Conservation (phyloP, 1,140 invertebrate genomes). For the Microplitis mediator region DNA sequence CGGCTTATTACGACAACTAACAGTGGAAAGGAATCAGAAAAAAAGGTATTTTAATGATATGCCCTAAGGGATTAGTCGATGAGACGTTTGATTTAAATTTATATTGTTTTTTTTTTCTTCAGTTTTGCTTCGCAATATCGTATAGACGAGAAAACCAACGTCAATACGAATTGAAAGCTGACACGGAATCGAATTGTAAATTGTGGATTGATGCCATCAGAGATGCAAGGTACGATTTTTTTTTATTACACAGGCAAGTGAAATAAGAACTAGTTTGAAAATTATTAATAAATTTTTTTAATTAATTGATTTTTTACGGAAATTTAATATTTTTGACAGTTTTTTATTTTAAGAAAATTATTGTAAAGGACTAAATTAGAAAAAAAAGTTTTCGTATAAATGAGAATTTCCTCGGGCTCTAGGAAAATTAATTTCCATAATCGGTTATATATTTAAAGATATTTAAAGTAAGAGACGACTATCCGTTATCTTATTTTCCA, state of each 20-base stretch:
- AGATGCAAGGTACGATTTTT: conserved; percentile 74
- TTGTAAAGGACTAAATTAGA: too few species aligned
- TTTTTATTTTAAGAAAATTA: too few species aligned
- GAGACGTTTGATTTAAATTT: neutral
- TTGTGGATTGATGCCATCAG: conserved; percentile 89
- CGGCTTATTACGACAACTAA: conserved; percentile 65
- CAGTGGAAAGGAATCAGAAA: conserved; percentile 64
- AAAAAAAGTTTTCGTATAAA: too few species aligned
- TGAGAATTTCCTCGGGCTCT: too few species aligned
- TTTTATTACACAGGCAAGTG: neutral
- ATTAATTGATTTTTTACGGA: too few species aligned
- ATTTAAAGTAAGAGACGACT: too few species aligned
- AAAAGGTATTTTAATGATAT: conserved; percentile 59
- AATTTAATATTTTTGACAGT: too few species aligned
- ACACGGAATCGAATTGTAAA: conserved; percentile 84
- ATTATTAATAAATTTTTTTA: too few species aligned
- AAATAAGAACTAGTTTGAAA: too few species aligned
- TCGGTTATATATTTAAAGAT: too few species aligned
- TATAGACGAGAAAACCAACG: conserved; percentile 85
- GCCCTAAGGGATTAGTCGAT: neutral
- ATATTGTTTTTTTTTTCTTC: conserved; percentile 52
- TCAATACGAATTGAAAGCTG: conserved; percentile 85
- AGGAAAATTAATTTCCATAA: too few species aligned
- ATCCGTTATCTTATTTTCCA: too few species aligned
- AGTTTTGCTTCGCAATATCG: conserved; percentile 90